Evolutionary conservation across 1,140 invertebrate genomes (phyloP), one percentile per base, ranked within the genome.

Genomic region (Spodoptera litura): DNA sequence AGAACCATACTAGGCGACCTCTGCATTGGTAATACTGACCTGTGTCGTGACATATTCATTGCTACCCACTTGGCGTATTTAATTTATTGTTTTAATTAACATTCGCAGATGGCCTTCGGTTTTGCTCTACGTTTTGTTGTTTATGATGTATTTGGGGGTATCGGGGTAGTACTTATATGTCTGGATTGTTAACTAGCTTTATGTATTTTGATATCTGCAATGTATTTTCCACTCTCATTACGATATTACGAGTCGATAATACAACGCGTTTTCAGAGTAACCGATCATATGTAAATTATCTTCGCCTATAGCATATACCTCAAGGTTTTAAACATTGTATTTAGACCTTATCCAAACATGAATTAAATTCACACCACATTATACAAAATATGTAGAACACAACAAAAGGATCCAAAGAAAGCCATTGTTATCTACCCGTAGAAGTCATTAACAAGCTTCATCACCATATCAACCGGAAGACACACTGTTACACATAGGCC

Each of bases 11-110:
- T 89, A 88, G 83, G 52, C 83, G 86, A 88, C 89, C 86, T 80
- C 86, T 85, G 85, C 83, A 87, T 84, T 78, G 81, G 81, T 87
- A 90, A 88, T 83, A 77, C 78, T 77, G 86, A 85, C 86, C 85
- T 86, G 84, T 83, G 84, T 85, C 78, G 80, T 89, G 88, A 91
- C 89, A 91, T 90, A 91, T 90, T 91, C 89, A 90, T 91, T 87
- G 88, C 83, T 86, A 78, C 82, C 85, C 82, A 85, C 78, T 84
- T 77, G 83, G 84, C 77, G 72, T 81, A 83, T 88, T 82, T 82
- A 90, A 91, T 91, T 91, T 91, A 91, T 91, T 86, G 89, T 89
- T 91, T 91, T 91, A 90, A 90, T 91, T 91, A 90, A 90, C 87
- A 88, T 83, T 83, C 85, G 81, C 81, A 82, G 79, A 74, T 81